Evolutionary conservation across 1,140 invertebrate genomes (phyloP).

Genomic region (Magallana ariakensis): DNA sequence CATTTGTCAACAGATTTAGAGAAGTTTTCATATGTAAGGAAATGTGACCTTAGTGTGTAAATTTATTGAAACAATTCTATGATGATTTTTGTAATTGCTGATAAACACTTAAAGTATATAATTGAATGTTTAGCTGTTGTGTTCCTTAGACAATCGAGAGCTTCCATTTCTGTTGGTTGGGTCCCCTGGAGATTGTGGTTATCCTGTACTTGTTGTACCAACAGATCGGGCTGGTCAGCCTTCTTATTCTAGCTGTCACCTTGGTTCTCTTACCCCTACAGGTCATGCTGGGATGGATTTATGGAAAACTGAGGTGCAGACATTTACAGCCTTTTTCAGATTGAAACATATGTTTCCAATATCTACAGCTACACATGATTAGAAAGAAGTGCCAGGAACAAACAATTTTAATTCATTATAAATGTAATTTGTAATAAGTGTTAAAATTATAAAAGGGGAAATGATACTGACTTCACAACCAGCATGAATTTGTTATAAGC

Average conservation of each 20-base stretch:
- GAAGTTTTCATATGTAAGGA: constrained; percentile 77
- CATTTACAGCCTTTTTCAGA: background rate
- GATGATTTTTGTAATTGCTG: too few relatives aligned
- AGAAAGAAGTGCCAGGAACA: too few relatives aligned
- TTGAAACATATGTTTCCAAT: background rate
- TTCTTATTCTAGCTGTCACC: constrained; percentile 51
- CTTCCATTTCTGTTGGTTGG: constrained; percentile 57
- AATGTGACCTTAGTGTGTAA: too few relatives aligned
- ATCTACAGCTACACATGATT: too few relatives aligned
- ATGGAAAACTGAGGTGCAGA: constrained; percentile 54
- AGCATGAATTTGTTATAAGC: too few relatives aligned
- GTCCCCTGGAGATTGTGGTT: constrained; percentile 52
- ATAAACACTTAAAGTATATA: too few relatives aligned
- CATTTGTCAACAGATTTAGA: constrained; percentile 90
- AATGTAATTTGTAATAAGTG: too few relatives aligned
- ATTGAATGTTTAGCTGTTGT: too few relatives aligned
- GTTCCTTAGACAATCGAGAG: constrained; percentile 80
- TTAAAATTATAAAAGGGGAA: too few relatives aligned
- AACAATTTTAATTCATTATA: too few relatives aligned
- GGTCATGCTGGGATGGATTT: constrained; percentile 40
- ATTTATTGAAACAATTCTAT: too few relatives aligned
- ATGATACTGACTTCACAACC: too few relatives aligned
- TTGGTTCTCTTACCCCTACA: constrained; percentile 52
- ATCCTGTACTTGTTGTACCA: constrained; percentile 55
- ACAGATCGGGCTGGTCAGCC: constrained; percentile 47